Evolutionary conservation across 2,113 vertebrate species (phyloP).

Genomic region (Apodemus speciosus): DNA sequence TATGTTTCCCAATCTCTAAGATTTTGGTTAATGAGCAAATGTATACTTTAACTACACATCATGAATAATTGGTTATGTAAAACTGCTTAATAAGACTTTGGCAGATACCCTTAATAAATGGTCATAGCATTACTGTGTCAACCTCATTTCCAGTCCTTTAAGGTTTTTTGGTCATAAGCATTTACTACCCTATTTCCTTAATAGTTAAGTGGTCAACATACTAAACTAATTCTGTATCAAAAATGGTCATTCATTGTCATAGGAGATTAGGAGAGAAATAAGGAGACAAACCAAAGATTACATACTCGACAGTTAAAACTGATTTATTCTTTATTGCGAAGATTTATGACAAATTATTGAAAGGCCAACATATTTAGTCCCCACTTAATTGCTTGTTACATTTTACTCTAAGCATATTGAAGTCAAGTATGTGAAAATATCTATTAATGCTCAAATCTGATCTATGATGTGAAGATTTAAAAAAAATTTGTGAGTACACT

Average conservation of each 20-base stretch:
- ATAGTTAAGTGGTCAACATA: background rate
- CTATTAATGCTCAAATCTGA: conserved; percentile 59
- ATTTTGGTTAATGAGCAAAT: conserved; percentile 72
- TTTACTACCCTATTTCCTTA: background rate
- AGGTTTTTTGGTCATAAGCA: background rate
- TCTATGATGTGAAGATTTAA: conserved; percentile 9
- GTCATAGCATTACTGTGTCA: background rate
- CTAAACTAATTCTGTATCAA: background rate
- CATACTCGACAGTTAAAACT: conserved; percentile 52
- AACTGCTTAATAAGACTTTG: conserved; percentile 84
- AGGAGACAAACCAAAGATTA: background rate
- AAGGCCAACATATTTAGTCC: conserved; percentile 58
- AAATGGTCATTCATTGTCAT: background rate
- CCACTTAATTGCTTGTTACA: conserved; percentile 46
- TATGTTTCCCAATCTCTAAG: conserved; percentile 78
- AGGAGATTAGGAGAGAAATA: background rate
- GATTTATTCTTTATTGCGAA: conserved; percentile 74
- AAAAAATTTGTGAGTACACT: too few species aligned
- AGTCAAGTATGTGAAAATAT: conserved; percentile 62
- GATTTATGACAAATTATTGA: conserved; percentile 66
- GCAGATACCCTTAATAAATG: conserved; percentile 33
- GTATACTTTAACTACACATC: conserved; percentile 80
- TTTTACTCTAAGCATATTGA: conserved; percentile 1
- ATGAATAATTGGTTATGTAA: conserved; percentile 81
- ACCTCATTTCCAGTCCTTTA: background rate